phyloP scores from a whole-genome alignment of 2,888 invertebrate genomes.

The Lysandra bellargus region DNA sequence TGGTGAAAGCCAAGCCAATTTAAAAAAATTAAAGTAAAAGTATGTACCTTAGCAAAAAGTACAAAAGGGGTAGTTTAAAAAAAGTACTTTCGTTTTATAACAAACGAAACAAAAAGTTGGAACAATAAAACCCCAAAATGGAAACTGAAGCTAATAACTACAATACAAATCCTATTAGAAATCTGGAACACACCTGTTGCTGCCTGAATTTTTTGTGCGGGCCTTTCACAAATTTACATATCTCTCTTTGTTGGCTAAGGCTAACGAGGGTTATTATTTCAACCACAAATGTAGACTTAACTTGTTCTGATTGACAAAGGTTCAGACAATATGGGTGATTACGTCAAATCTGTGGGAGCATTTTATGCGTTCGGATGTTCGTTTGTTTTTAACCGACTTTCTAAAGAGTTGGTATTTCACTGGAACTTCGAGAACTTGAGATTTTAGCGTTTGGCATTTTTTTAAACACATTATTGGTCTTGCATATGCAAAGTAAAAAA shows the following conservation, averaged over 20 bases:
- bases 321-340: slow-evolving; percentile 59
- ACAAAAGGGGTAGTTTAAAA: background rate
- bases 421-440: background rate
- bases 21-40: background rate
- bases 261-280: slow-evolving; percentile 76
- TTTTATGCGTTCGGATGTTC: background rate
- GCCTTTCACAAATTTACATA: slow-evolving; percentile 76
- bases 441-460: background rate
- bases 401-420: background rate
- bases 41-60: background rate
- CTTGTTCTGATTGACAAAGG: slow-evolving; percentile 71
- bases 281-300: slow-evolving; percentile 71
- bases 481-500: no score
- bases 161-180: slow-evolving; percentile 57
- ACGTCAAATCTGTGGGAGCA: slow-evolving; percentile 33
- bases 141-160: slow-evolving; percentile 26
- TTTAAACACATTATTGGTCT: no score
- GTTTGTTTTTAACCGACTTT: slow-evolving; percentile 7
- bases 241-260: slow-evolving; percentile 61
- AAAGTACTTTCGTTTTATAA: slow-evolving; percentile 20
- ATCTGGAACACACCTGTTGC: slow-evolving; percentile 72
- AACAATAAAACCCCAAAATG: slow-evolving; percentile 1
- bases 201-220: slow-evolving; percentile 67
- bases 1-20: background rate
- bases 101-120: slow-evolving; percentile 22